Evolutionary conservation across 2,888 invertebrate species (phyloP).

Genomic region (Noctua pronuba): DNA sequence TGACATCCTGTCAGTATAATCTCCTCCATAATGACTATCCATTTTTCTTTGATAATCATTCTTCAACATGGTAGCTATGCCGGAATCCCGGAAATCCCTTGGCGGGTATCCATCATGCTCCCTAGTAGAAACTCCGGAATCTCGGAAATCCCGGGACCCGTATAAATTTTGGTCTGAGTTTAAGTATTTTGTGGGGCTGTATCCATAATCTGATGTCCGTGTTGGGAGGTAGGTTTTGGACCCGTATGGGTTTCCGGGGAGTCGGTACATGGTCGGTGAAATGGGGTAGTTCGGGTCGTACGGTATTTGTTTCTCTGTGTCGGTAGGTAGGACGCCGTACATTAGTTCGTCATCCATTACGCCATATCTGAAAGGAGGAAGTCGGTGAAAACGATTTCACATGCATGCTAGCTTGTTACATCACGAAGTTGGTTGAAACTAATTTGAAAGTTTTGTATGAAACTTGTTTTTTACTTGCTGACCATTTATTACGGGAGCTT

Average conservation of each 20-base stretch:
- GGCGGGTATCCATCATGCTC: slow-evolving; percentile 86
- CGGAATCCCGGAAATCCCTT: slow-evolving; percentile 86
- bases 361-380: slow-evolving; percentile 80
- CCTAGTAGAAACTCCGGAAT: slow-evolving; percentile 81
- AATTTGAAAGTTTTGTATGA: not conserved
- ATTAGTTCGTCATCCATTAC: slow-evolving; percentile 87
- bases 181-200: slow-evolving; percentile 87
- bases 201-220: slow-evolving; percentile 87
- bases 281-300: slow-evolving; percentile 89
- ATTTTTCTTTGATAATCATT: slow-evolving; percentile 89
- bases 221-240: slow-evolving; percentile 86
- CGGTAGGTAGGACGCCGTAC: slow-evolving; percentile 84
- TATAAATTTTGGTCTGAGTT: slow-evolving; percentile 82
- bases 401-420: not conserved
- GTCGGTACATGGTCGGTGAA: slow-evolving; percentile 87
- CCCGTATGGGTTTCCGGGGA: slow-evolving; percentile 88
- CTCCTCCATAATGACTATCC: slow-evolving; percentile 85
- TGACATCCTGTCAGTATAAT: slow-evolving; percentile 92
- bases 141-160: slow-evolving; percentile 84
- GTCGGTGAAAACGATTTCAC: not conserved
- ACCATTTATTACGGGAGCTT: not conserved
- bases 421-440: not conserved
- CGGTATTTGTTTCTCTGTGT: slow-evolving; percentile 86
- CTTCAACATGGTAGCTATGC: slow-evolving; percentile 88
- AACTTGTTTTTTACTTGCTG: not conserved